These are phyloP conservation scores for roundworm (Caenorhabditis elegans) DNA, from an alignment of 1,140 invertebrate genomes.

Conservation along the genomic window DNA sequence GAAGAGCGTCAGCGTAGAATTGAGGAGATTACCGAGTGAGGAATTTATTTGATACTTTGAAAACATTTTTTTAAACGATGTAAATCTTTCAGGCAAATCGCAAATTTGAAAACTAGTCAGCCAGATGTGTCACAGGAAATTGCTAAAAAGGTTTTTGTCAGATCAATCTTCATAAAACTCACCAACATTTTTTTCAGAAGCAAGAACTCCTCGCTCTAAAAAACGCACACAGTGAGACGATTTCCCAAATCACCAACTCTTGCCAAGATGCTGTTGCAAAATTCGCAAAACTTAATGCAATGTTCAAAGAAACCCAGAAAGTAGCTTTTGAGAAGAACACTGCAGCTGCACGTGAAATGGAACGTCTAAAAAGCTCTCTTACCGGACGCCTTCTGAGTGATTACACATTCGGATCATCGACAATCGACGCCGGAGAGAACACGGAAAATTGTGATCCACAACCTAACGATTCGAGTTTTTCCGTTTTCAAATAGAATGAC, in stretches of 20 bases:
- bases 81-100: not conserved
- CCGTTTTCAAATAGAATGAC: not conserved
- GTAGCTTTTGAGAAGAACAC: not conserved
- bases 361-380: not conserved
- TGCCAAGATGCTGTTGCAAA: not conserved
- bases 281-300: not conserved
- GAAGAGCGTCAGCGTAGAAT: not conserved
- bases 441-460: not conserved
- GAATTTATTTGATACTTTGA: not conserved
- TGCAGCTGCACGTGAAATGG: not conserved
- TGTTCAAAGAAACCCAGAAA: not conserved
- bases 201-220: not conserved
- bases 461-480: not conserved
- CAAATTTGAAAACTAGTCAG: not conserved
- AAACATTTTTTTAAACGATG: too few species aligned
- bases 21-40: not conserved
- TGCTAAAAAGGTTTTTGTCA: not conserved
- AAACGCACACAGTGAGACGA: not conserved
- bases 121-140: not conserved
- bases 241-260: not conserved
- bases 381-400: not conserved
- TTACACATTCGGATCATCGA: constrained; percentile 3
- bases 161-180: too few species aligned
- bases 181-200: not conserved
- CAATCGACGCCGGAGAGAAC: not conserved